Base-by-base conservation (phyloP, 2,797 vertebrate species). In the Chaetophractus vellerosus region DNA sequence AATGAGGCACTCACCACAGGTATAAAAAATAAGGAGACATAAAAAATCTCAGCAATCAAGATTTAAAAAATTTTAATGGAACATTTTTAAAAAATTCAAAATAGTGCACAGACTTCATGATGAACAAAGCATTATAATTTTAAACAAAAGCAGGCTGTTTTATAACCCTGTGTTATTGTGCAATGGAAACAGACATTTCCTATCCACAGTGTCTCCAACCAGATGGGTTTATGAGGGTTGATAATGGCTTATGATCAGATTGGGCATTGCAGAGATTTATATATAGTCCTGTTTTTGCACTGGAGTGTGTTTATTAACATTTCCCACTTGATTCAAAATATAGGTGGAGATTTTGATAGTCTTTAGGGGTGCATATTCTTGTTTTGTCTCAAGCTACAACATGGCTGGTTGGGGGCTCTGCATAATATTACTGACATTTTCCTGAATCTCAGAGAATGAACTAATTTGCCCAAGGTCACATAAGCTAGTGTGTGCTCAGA, bases 131-230 rank as follows among this genome's bases (percentile, higher is more conserved):
- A 36, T 52, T 1, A 9, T 64, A 50, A 83, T 55, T 52, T 83
- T 89, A 90, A 94, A 76, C 81, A 81, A 85, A 87, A 94, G 38
- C 38, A 41, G 59, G 19, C 52, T 26, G 21, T 63, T 84, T 69
- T 78, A 31, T 33, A 79, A 6, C 6, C 33, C 3, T 38, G 28
- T 9, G 8, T 21, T 52, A 18, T 61, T 85, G 33, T 23, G 23
- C 52, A 75, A 50, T 0, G 38, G 57, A 9, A 45, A 50, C 4
- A n/a, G 45, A 38, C 50, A 38, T 52, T 71, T 28, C 21, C 3
- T 3, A 50, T 80, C 28, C 31, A 33, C 23, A n/a, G 31, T 1
- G 4, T 66, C 28, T 9, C 5, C 50, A 0, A 50, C 14, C 31
- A 52, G 69, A 31, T 0, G 1, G 38, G n/a, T 33, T 45, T 74